Conservation (phyloP, 2,113 vertebrate species). For the Lampris megalopsis region DNA sequence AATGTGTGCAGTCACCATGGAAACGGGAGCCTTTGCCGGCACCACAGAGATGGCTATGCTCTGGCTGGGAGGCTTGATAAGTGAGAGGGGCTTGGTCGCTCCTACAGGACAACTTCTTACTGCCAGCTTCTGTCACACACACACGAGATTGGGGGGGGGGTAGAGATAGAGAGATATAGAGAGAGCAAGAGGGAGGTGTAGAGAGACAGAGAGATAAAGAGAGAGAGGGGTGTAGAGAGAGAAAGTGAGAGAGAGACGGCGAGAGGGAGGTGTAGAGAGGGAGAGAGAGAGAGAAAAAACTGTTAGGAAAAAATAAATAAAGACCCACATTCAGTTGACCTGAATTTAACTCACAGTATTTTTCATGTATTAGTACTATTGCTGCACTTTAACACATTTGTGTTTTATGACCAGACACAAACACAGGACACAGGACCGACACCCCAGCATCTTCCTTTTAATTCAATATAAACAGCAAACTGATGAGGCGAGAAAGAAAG, state of each 20-base stretch:
- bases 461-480: not conserved
- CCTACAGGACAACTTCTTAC: slow-evolving; percentile 85
- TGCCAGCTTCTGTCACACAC: slow-evolving; percentile 81
- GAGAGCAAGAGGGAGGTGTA: not conserved
- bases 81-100: slow-evolving; percentile 81
- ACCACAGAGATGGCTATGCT: slow-evolving; percentile 85
- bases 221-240: not conserved
- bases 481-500: not conserved
- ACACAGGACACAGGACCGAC: no score
- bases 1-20: slow-evolving; percentile 89
- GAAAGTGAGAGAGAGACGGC: slow-evolving; percentile 7
- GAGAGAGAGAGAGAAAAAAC: not conserved
- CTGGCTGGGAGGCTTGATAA: slow-evolving; percentile 83
- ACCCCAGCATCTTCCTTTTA: not conserved
- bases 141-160: not conserved
- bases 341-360: not conserved
- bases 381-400: no score
- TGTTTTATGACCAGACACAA: no score
- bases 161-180: not conserved
- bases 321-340: not conserved
- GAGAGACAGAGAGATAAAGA: not conserved
- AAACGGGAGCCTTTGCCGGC: slow-evolving; percentile 84
- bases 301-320: slow-evolving; percentile 5
- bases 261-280: slow-evolving; percentile 6
- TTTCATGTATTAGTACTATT: no score